phyloP scores from a whole-genome alignment of 2,113 vertebrate genomes.

The Chionomys nivalis region DNA sequence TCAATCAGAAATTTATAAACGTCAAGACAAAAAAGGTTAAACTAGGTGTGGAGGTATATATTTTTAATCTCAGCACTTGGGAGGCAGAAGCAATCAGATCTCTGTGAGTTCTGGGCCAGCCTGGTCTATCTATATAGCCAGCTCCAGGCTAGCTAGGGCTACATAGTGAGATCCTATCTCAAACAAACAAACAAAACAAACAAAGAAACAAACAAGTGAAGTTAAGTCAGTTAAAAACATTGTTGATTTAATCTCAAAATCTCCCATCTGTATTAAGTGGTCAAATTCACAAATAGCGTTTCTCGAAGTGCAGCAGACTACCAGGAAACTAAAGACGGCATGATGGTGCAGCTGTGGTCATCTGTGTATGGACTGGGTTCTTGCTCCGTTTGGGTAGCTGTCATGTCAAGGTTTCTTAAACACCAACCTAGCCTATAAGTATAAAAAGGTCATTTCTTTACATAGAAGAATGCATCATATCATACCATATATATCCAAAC shows the following conservation, averaged over 20 bases:
- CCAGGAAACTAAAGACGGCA: not conserved
- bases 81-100: not conserved
- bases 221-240: conserved; percentile 5
- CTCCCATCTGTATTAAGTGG: conserved; percentile 2
- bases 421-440: conserved; percentile 6
- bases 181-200: not conserved
- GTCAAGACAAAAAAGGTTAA: conserved; percentile 15
- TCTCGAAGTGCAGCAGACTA: conserved; percentile 32
- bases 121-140: not conserved
- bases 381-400: not conserved
- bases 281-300: conserved; percentile 51
- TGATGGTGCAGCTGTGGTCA: not conserved
- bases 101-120: not conserved
- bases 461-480: not conserved
- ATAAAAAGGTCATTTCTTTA: conserved; percentile 52
- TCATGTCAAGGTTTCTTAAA: conserved; percentile 19
- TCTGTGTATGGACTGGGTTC: not conserved
- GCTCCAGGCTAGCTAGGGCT: not conserved
- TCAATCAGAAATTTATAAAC: conserved; percentile 21
- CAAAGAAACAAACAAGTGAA: not conserved
- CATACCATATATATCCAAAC: not conserved
- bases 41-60: not conserved
- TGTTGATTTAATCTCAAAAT: conserved; percentile 60
- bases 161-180: not conserved
- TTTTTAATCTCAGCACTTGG: not conserved